phyloP scores from a whole-genome alignment of 2,888 invertebrate species.

The Acleris cristana region DNA sequence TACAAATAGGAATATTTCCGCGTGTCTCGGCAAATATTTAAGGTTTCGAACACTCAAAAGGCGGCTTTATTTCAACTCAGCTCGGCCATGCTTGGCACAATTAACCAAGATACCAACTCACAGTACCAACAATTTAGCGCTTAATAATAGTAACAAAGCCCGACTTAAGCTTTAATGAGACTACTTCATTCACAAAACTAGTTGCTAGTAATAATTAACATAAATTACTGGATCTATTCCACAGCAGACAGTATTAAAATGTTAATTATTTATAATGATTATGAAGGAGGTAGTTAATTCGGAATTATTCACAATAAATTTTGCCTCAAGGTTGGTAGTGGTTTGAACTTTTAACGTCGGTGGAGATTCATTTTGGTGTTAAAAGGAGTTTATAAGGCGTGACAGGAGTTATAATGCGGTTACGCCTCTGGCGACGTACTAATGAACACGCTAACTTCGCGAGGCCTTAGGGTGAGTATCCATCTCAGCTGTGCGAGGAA shows the following conservation, averaged over 20 bases:
- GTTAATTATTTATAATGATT: slow-evolving; percentile 45
- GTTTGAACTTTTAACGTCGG: slow-evolving; percentile 51
- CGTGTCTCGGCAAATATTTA: too few species aligned
- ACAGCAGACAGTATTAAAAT: slow-evolving; percentile 47
- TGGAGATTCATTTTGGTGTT: slow-evolving; percentile 60
- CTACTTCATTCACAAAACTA: slow-evolving; percentile 54
- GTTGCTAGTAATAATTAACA: slow-evolving; percentile 42
- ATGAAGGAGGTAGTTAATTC: slow-evolving; percentile 47
- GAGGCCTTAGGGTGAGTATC: too few species aligned
- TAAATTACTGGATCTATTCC: slow-evolving; percentile 52
- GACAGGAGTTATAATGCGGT: slow-evolving; percentile 51
- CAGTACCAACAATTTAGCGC: slow-evolving; percentile 5
- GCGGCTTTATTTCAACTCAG: neutral
- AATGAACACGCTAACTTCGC: neutral
- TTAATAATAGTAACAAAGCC: slow-evolving; percentile 6
- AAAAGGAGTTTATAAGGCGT: slow-evolving; percentile 70
- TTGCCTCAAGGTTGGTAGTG: slow-evolving; percentile 58
- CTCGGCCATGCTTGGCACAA: too few species aligned
- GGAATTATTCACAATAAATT: slow-evolving; percentile 47
- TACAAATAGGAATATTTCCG: too few species aligned
- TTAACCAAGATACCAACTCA: neutral
- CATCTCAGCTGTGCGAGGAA: too few species aligned
- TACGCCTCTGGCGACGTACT: neutral
- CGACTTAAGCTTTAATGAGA: slow-evolving; percentile 36
- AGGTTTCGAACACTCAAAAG: too few species aligned